Evolutionary conservation across 2,113 vertebrate genomes (phyloP), one percentile per base, ranked within the genome.

Genomic region (Chloroceryle aenea): DNA sequence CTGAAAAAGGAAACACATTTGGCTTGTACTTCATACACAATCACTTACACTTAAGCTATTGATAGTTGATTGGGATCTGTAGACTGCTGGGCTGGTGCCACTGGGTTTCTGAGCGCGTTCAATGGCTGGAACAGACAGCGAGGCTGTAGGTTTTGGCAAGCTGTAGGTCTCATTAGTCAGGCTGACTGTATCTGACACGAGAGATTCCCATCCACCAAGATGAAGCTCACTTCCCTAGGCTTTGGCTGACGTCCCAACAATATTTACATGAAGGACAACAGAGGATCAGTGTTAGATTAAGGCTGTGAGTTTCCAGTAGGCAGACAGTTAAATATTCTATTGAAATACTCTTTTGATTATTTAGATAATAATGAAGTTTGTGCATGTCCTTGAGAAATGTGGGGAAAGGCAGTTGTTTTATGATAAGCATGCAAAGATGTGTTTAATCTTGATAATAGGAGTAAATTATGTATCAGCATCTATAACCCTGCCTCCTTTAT

Each of bases 1-100:
- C 93, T 96, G 91, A 86, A 92, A 94, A 97, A 96, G 85, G 96
- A 96, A 97, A 97, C 93, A 96, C 94, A 96, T 96, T 97, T 97
- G 96, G 94, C 87, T 96, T 92, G 6, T 91, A 56, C 96, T 98
- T 97, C 91, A 97, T 95, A 92, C 87, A 96, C 94, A 97, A 94
- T 98, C 97, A 97, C 96, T 98, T 98, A 97, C 95, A 97, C 96
- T 98, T 98, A 97, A 97, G 96, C 96, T 97, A 98, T 96, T 98
- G 97, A 98, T 97, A 96, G 92, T 93, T 97, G 96, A 97, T 97
- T 97, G 96, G 96, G 91, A 97, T 97, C 96, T 96, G 93, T 96
- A 97, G 96, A 95, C 87, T 95, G 78, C 90, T 98, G 97, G 96
- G 91, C 90, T 97, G 90, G 90, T 97, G 97, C 97, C 97, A 97